phyloP scores from a whole-genome alignment of 2,113 vertebrate genomes.

The Spheniscus mendiculus region DNA sequence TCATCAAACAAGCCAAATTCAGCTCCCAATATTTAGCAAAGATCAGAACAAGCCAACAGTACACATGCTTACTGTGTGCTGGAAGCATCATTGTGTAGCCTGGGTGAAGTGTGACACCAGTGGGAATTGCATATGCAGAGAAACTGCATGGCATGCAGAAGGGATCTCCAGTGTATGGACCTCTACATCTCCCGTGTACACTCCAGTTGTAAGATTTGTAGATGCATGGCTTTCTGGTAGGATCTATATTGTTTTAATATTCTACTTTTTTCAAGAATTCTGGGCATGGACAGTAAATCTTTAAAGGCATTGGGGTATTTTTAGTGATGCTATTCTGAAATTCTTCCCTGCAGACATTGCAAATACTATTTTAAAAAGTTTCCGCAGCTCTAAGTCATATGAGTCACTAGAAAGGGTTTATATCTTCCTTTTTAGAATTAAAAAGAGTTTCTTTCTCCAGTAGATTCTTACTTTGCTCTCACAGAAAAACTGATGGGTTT shows the following conservation, averaged over 20 bases:
- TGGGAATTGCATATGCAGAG: background rate
- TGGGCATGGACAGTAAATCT: background rate
- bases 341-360: constrained; percentile 20
- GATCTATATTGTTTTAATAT: background rate
- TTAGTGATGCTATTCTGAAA: constrained; percentile 31
- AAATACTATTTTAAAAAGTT: constrained; percentile 46
- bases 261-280: background rate
- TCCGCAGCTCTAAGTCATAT: constrained; percentile 29
- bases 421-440: background rate
- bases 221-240: background rate
- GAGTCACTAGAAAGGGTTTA: constrained; percentile 17
- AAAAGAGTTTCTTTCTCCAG: background rate
- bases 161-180: background rate
- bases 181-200: background rate
- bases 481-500: background rate
- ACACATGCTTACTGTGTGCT: background rate
- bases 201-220: background rate
- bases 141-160: background rate
- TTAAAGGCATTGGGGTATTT: constrained; percentile 9
- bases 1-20: background rate
- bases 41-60: background rate
- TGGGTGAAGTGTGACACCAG: background rate
- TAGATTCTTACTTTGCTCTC: background rate
- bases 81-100: background rate
- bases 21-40: background rate